Conservation (phyloP, 2,797 vertebrate species). For the Clarias laeviceps region DNA sequence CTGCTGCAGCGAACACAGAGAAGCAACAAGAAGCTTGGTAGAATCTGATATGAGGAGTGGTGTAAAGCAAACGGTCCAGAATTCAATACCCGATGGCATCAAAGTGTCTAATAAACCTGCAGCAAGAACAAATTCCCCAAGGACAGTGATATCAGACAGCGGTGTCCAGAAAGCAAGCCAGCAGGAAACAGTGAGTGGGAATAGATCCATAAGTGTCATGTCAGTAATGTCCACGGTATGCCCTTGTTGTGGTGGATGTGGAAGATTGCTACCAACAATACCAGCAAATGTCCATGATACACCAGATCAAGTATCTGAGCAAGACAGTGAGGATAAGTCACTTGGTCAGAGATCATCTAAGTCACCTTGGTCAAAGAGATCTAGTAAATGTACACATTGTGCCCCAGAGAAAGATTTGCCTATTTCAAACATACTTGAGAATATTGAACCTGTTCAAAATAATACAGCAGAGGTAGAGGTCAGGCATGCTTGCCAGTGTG, state of each 20-base stretch:
- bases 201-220: constrained; percentile 56
- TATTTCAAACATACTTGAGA: constrained; percentile 12
- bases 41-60: constrained; percentile 31
- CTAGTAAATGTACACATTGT: constrained; percentile 45
- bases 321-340: constrained; percentile 25
- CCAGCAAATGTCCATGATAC: constrained; percentile 16
- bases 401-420: constrained; percentile 17
- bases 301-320: constrained; percentile 24
- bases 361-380: constrained; percentile 60
- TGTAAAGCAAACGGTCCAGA: constrained; percentile 42
- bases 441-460: constrained; percentile 19
- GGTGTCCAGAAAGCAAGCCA: constrained; percentile 45
- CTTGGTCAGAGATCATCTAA: constrained; percentile 3
- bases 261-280: constrained; percentile 37
- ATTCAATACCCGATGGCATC: constrained; percentile 52
- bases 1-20: constrained; percentile 58
- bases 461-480: constrained; percentile 7
- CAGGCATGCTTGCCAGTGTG: constrained; percentile 19
- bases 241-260: constrained; percentile 66
- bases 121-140: constrained; percentile 32
- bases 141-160: constrained; percentile 48
- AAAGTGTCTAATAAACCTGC: constrained; percentile 53
- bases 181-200: constrained; percentile 55
- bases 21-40: constrained; percentile 43
- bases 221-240: constrained; percentile 64